phyloP scores from a whole-genome alignment of 2,888 invertebrate species.

The Heliconius erato region DNA sequence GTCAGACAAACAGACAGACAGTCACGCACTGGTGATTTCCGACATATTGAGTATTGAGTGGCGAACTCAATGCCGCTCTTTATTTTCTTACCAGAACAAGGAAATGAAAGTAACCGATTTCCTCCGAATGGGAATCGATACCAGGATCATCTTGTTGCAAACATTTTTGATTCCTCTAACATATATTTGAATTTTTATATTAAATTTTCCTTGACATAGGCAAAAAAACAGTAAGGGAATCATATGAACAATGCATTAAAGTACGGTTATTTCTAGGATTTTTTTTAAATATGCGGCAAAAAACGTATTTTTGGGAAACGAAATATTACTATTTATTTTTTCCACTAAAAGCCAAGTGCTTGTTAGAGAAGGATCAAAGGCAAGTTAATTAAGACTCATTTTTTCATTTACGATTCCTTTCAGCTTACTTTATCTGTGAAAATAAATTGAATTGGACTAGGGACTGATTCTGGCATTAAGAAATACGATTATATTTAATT shows the following conservation, averaged over 20 bases:
- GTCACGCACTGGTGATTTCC: too few relatives aligned
- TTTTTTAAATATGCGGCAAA: neutral
- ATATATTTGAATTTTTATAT: too few relatives aligned
- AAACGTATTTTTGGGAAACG: neutral
- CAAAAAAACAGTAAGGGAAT: neutral
- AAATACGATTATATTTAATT: conserved; percentile 5
- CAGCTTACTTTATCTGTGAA: conserved; percentile 12
- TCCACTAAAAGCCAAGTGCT: neutral
- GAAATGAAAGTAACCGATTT: too few relatives aligned
- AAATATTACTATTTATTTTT: neutral
- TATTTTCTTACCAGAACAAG: too few relatives aligned
- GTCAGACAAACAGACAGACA: too few relatives aligned
- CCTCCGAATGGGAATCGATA: too few relatives aligned
- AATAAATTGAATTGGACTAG: neutral
- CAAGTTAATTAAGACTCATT: conserved; percentile 21
- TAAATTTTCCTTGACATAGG: neutral
- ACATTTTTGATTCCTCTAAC: too few relatives aligned
- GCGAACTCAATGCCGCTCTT: too few relatives aligned
- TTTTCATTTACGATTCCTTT: conserved; percentile 23
- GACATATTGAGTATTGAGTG: too few relatives aligned
- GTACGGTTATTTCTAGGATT: neutral
- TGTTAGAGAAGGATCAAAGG: neutral
- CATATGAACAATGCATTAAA: too few relatives aligned
- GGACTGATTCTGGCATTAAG: neutral
- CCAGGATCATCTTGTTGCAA: too few relatives aligned